Evolutionary conservation across 2,888 invertebrate genomes (phyloP), one percentile per base, ranked within the genome.

Genomic region (Crepidodera aurea): DNA sequence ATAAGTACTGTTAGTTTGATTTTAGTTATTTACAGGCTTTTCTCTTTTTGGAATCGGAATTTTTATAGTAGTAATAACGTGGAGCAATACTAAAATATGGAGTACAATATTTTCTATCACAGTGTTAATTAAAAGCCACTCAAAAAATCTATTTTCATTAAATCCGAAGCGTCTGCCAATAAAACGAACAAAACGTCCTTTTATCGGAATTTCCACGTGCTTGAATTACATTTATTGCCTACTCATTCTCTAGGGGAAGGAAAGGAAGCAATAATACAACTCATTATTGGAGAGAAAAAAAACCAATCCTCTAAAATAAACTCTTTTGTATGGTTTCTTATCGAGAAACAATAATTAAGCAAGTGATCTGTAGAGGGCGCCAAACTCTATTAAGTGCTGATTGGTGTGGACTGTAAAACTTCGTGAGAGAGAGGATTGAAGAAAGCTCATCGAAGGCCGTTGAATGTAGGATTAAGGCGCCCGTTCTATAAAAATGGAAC

Each of bases 261-360:
- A 18, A 42, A 19, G 16, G n/a, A 42, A 42, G 42, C 42, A 42
- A 42, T 42, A 42, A 42, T 42, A 42, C 42, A 19, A 42, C 16
- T 42, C 42, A 42, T 42, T 42, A 42, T 42, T n/a, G 18, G 10
- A 42, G 39, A 16, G 12, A 39, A 39, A 16, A 16, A 13, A 16
- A 42, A 42, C 42, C 42, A 19, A 42, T 42, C 42, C 42, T 19
- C 42, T 19, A 42, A 42, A 42, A 42, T 42, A 42, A 15, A 42
- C 15, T 18, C 42, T 42, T 42, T 42, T 42, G 42, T 42, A 42
- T 42, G 42, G 42, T 42, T 42, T 42, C 16, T 16, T 16, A 42
- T 42, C 42, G 42, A 42, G 42, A 42, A 42, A 42, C 42, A 42
- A 42, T 42, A 42, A 42, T 42, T 42, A 42, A 42, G 42, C 10